phyloP scores from a whole-genome alignment of 2,113 vertebrate genomes.

The Phyllostomus discolor region DNA sequence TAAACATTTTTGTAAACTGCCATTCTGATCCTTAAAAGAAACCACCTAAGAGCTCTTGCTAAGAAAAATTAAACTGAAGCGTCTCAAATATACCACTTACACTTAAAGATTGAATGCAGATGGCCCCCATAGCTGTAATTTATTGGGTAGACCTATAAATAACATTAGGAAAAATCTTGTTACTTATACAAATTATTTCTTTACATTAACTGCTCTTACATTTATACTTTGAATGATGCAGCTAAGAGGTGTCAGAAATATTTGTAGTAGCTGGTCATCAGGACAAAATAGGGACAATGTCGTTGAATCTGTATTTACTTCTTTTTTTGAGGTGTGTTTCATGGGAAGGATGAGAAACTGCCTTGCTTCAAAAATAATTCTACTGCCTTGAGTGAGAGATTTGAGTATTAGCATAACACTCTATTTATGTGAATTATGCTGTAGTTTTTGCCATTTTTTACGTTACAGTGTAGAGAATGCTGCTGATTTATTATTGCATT shows the following conservation, averaged over 20 bases:
- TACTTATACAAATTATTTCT: constrained; percentile 61
- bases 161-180: constrained; percentile 54
- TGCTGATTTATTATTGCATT: constrained; percentile 65
- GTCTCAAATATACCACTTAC: constrained; percentile 59
- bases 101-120: constrained; percentile 65
- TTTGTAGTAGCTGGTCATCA: constrained; percentile 44
- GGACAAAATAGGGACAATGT: constrained; percentile 38
- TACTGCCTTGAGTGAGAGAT: constrained; percentile 46
- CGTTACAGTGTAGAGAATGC: constrained; percentile 35
- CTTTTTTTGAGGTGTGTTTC: constrained; percentile 51
- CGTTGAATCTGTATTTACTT: constrained; percentile 45
- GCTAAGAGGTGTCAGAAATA: constrained; percentile 53
- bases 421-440: constrained; percentile 60
- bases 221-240: constrained; percentile 35
- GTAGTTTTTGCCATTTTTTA: constrained; percentile 52
- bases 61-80: constrained; percentile 74
- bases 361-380: constrained; percentile 63
- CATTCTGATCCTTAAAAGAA: constrained; percentile 65
- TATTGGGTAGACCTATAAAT: constrained; percentile 57
- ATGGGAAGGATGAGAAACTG: constrained; percentile 51
- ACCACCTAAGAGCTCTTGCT: constrained; percentile 58
- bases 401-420: constrained; percentile 59
- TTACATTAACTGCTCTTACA: constrained; percentile 29
- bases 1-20: constrained; percentile 74
- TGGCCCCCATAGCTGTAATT: constrained; percentile 56